Evolutionary conservation across 2,797 vertebrate species (phyloP), one percentile per base, ranked within the genome.

Genomic region (Phrynocephalus guinanensis): DNA sequence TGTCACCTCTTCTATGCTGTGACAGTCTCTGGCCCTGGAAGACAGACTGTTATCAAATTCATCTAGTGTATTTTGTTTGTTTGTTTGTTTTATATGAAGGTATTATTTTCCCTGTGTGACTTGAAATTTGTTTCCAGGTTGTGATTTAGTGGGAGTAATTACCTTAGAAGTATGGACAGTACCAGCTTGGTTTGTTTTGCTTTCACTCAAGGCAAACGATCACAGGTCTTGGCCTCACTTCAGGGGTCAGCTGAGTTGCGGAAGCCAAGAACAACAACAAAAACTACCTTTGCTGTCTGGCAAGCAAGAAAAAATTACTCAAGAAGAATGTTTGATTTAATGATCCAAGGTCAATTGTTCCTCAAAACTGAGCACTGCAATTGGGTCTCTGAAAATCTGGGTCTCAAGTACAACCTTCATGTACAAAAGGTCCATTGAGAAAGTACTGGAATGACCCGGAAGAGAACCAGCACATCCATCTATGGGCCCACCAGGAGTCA

Each of bases 271-370:
- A 50, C 87, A 94, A 94, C 94, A 94, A 95, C 91, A 94, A 50
- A 86, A 94, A 94, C 92, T 94, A 95, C 95, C 93, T 95, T 94
- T 94, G 91, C 93, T 93, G 79, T 93, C 93, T 95, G 93, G 92
- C 93, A 88, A 91, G 87, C 86, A 87, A 88, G 92, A 93, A 81
- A 86, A 87, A 90, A 93, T 93, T 93, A 92, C 92, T 94, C 93
- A 87, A 76, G 0, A 0, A 0, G 85, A 90, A 91, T 85, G 79
- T 87, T 90, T 85, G 56, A 67, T 90, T 92, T 89, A 92, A 90
- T 18, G 71, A 72, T 92, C 85, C 0, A 15, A 87, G 89, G 82
- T 84, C 72, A 20, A 81, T 76, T 90, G 70, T 68, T 28, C 75
- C 92, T 85, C 79, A 88, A 91, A 82, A 66, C 52, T 24, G 73